Evolutionary conservation across 2,888 invertebrate species (phyloP).

Genomic region (Drosophila kokeensis): DNA sequence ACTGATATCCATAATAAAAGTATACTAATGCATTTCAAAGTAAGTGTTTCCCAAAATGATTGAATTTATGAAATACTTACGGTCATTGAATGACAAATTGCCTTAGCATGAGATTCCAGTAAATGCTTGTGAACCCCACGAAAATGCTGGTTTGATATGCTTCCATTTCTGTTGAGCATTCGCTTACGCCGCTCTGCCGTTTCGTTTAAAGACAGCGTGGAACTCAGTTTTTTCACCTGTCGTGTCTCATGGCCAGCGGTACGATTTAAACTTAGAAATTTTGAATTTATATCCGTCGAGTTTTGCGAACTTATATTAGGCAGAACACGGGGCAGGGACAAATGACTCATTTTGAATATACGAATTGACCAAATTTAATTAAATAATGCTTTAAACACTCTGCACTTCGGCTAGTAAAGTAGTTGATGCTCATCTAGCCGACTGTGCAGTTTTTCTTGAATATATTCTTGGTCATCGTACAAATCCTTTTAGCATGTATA

Average conservation of each 20-base stretch:
- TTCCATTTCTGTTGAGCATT: constrained; percentile 85
- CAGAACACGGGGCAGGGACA: constrained; percentile 70
- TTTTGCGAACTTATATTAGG: constrained; percentile 42
- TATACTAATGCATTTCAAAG: neutral
- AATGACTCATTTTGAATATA: constrained; percentile 65
- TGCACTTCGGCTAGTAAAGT: neutral
- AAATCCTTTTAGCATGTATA: neutral
- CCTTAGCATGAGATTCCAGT: constrained; percentile 90
- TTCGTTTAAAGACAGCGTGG: constrained; percentile 73
- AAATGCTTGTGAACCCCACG: constrained; percentile 92
- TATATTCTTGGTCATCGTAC: neutral
- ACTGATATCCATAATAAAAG: neutral
- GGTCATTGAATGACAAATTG: constrained; percentile 92
- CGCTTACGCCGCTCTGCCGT: constrained; percentile 59
- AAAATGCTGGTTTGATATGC: constrained; percentile 88
- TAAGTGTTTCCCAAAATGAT: neutral
- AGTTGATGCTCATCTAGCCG: neutral
- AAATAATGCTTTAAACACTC: constrained; percentile 3
- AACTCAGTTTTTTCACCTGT: constrained; percentile 46
- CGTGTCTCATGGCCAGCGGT: constrained; percentile 50
- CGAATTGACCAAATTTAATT: neutral
- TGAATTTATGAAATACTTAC: constrained; percentile 87
- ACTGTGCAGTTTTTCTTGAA: neutral
- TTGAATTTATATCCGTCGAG: constrained; percentile 65
- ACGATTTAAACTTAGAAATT: constrained; percentile 79